Evolutionary conservation across 1,140 invertebrate genomes (phyloP).

Genomic region (Drosophila repletoides): DNA sequence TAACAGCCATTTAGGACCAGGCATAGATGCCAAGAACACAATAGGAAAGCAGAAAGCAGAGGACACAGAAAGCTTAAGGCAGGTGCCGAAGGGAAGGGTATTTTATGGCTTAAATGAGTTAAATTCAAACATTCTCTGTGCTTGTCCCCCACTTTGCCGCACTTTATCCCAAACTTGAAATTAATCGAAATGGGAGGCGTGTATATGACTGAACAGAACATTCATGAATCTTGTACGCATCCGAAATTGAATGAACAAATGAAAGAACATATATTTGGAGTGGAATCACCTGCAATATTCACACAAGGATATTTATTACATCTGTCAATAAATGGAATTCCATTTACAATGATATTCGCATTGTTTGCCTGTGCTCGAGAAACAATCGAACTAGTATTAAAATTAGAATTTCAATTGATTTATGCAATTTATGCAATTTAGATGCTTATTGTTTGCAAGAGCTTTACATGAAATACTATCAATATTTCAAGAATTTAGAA

Average conservation of each 20-base stretch:
- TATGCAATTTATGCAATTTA: background rate
- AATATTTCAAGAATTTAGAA: no score
- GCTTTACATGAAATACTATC: no score
- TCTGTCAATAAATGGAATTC: slow-evolving; percentile 53
- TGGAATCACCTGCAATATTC: slow-evolving; percentile 53
- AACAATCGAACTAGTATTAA: no score
- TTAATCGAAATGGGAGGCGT: slow-evolving; percentile 1
- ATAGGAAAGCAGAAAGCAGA: background rate
- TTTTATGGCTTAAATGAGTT: slow-evolving; percentile 20
- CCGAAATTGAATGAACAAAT: slow-evolving; percentile 44
- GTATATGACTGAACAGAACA: slow-evolving; percentile 27
- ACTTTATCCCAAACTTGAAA: no score
- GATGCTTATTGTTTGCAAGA: background rate
- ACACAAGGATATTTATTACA: slow-evolving; percentile 32
- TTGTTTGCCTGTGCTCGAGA: no score
- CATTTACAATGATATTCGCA: slow-evolving; percentile 34
- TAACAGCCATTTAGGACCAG: slow-evolving; percentile 1
- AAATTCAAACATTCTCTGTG: background rate
- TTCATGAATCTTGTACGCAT: slow-evolving; percentile 24
- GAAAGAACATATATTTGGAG: slow-evolving; percentile 37
- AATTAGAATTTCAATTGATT: slow-evolving; percentile 14
- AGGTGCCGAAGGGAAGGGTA: background rate
- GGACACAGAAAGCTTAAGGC: background rate
- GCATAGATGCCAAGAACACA: slow-evolving; percentile 16
- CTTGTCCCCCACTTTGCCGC: no score